Conservation (phyloP, 1,140 invertebrate genomes). For the Heliconius melpomene region DNA sequence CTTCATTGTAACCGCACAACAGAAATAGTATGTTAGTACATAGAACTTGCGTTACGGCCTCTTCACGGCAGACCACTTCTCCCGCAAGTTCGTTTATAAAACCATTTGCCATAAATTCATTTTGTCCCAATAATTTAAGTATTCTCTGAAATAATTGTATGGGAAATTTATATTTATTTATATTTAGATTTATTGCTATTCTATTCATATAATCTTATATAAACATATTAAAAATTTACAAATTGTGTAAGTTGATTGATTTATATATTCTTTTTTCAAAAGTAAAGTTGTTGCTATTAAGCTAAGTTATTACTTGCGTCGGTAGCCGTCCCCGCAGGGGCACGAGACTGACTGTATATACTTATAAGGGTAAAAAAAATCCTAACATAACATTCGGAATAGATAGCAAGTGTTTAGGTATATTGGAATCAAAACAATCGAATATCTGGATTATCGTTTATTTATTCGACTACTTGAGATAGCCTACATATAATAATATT, state of each 20-base stretch:
- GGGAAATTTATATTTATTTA: neutral
- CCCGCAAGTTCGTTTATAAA: constrained; percentile 82
- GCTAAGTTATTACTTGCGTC: no score
- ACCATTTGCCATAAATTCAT: constrained; percentile 85
- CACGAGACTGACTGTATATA: no score
- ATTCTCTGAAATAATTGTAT: constrained; percentile 51
- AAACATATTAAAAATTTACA: no score
- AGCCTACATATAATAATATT: constrained; percentile 3
- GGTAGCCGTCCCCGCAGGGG: no score
- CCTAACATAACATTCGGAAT: neutral
- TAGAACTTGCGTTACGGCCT: constrained; percentile 82
- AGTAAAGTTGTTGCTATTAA: no score
- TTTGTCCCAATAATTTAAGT: constrained; percentile 81
- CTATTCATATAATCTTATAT: no score
- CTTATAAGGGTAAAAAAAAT: no score
- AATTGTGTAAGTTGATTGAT: no score
- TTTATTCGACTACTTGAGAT: neutral
- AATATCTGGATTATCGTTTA: neutral
- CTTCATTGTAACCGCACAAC: constrained; percentile 85
- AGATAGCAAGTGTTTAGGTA: neutral
- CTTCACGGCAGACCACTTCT: constrained; percentile 82
- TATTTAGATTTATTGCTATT: no score
- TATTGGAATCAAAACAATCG: neutral
- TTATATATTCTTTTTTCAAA: no score
- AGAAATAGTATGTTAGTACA: constrained; percentile 86